A percentile compares a stretch with the other conserved stretches of the same genome.
Evolutionary conservation across 2,888 invertebrate genomes (phyloP).

Genomic region (Arrhopalites spinosus): DNA sequence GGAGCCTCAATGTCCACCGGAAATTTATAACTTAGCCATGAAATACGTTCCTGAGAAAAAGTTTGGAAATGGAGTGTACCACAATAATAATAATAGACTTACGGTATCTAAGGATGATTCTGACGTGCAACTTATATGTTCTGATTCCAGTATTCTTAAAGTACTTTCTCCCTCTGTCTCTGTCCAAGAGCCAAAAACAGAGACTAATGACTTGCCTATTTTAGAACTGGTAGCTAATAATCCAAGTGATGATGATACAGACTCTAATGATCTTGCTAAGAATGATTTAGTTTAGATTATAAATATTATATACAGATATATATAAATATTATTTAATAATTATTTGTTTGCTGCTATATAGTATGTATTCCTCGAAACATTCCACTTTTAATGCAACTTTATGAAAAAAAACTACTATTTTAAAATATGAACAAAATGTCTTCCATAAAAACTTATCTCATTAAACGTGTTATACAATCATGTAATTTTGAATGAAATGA

Average conservation of each 20-base stretch:
- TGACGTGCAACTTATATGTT: constrained; percentile 13
- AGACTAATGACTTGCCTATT: constrained; percentile 46
- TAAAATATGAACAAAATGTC: background rate
- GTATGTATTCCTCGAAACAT: too few species aligned
- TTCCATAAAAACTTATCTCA: background rate
- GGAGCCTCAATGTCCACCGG: constrained; percentile 34
- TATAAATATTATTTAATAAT: background rate
- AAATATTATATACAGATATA: background rate
- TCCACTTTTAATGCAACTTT: background rate
- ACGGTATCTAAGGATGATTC: constrained; percentile 8
- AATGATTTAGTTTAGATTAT: background rate
- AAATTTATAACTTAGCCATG: constrained; percentile 44
- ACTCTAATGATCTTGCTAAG: constrained; percentile 26
- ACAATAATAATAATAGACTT: constrained; percentile 31
- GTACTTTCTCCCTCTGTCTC: constrained; percentile 5
- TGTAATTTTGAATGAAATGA: too few species aligned
- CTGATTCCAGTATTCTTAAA: constrained; percentile 18
- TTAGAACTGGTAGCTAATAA: constrained; percentile 38
- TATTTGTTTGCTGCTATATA: too few species aligned
- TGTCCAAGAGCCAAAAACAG: constrained; percentile 13
- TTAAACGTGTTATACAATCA: too few species aligned
- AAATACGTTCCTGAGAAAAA: constrained; percentile 42
- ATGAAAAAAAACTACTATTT: background rate
- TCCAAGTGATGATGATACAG: constrained; percentile 42
- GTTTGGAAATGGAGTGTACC: constrained; percentile 30